These are phyloP conservation scores for Orientallactaga bullata DNA, from an alignment of 2,113 vertebrate species.

Conservation along the genomic window DNA sequence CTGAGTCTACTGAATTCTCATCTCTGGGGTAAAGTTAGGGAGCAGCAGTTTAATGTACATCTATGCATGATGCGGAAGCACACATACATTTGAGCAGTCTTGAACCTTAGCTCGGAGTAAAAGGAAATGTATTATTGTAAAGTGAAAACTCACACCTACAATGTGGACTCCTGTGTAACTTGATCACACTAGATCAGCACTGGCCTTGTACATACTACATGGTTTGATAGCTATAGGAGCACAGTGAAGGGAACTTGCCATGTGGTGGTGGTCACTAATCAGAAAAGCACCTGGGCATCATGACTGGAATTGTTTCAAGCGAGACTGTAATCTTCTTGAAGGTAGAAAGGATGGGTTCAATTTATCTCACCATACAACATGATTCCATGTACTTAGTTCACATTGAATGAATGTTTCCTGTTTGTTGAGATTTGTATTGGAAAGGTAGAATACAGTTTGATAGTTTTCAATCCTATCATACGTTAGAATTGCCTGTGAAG, in stretches of 20 bases:
- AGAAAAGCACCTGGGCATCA: neutral
- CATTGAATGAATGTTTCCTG: constrained; percentile 14
- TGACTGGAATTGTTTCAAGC: neutral
- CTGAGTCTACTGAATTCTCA: neutral
- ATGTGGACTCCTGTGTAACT: constrained; percentile 37
- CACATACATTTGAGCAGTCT: neutral
- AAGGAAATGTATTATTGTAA: constrained; percentile 23
- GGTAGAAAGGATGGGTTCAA: neutral
- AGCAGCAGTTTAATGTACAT: neutral
- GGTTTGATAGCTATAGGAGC: neutral
- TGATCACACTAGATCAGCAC: constrained; percentile 27
- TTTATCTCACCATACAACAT: neutral
- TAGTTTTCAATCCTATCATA: neutral
- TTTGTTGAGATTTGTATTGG: neutral
- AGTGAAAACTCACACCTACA: constrained; percentile 42
- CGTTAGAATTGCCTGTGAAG: constrained; percentile 25
- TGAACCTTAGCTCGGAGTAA: neutral
- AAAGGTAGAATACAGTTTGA: constrained; percentile 16
- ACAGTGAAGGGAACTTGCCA: neutral
- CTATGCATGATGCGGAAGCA: neutral
- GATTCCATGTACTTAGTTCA: constrained; percentile 8
- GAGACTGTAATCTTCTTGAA: constrained; percentile 26
- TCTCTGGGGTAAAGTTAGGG: neutral
- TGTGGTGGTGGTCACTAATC: neutral
- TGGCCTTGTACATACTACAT: neutral